Base-by-base conservation (phyloP, 2,888 invertebrate genomes). In the Lepidocyrtoides sp. region DNA sequence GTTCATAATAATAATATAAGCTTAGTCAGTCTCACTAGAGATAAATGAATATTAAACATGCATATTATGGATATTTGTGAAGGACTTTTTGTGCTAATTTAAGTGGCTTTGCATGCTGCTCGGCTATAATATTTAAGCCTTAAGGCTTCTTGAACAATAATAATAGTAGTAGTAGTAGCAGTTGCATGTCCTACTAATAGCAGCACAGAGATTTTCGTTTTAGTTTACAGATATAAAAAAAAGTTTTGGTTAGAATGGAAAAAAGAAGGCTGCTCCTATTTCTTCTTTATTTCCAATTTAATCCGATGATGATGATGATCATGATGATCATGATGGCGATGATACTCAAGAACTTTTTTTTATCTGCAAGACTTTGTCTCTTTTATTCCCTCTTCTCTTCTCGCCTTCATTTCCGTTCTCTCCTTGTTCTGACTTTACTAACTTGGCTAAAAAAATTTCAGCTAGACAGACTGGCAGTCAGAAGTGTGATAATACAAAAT, bases 61-160 rank as follows among this genome's bases (percentile, higher is more conserved):
- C 77, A 51, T 26, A n/a, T 5, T 20, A 54, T 63, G 63, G 63
- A 63, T 63, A 79, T 54, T n/a, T 79, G 54, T 54, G 57, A 79
- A 57, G 79, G 54, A 57, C 54, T 79, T 57, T 77, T 79, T 79
- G 79, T 79, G 57, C 79, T 79, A 79, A 79, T 79, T 79, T 79
- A 79, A 79, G 79, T 79, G 79, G 79, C 79, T 79, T 79, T 72
- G 20, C 72, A 41, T 79, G 69, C 69, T 72, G 41, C 41, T 44
- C 17, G 41, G 63, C 63, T 63, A 8, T 29, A n/a, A n/a, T n/a
- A 29, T 63, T 63, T 63, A 63, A 63, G 29, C 63, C 29, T 63
- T 63, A 29, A n/a, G 63, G 63, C 63, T 63, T n/a, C n/a, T n/a
- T 41, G 72, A 72, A 12, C 72, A 72, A 69, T 23, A 32, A 10